Evolutionary conservation across 1,140 invertebrate species (phyloP).

Genomic region (Bilobella aurantiaca): DNA sequence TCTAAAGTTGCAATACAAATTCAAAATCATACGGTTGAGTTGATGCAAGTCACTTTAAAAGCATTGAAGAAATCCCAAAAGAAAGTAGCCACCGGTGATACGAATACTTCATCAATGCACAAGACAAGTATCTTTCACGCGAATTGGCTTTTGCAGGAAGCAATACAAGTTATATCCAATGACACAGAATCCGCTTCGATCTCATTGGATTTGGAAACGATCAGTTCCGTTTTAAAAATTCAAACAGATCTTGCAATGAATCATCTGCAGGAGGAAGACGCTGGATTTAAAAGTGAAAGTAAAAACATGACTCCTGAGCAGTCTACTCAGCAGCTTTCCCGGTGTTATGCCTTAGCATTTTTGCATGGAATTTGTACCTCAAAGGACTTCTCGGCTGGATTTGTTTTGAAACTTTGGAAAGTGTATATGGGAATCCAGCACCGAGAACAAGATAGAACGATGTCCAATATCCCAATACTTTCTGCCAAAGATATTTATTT

Average conservation of each 20-base stretch:
- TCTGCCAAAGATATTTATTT: constrained; percentile 9
- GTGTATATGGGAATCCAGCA: background rate
- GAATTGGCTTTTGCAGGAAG: background rate
- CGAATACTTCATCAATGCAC: background rate
- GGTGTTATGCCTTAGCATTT: constrained; percentile 7
- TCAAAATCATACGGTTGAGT: constrained; percentile 12
- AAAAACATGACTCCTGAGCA: background rate
- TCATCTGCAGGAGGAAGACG: too few relatives aligned
- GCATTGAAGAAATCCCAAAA: too few relatives aligned
- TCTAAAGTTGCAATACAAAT: too few relatives aligned
- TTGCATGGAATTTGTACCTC: constrained; percentile 16
- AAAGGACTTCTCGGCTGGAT: background rate
- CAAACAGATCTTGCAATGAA: background rate
- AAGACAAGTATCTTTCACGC: constrained; percentile 6
- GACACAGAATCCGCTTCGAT: too few relatives aligned
- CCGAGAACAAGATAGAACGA: background rate
- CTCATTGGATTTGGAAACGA: too few relatives aligned
- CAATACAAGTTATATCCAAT: background rate
- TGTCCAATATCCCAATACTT: constrained; percentile 2
- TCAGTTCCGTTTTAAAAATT: too few relatives aligned
- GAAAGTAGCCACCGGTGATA: background rate
- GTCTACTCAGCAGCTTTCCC: background rate
- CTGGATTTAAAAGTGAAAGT: background rate
- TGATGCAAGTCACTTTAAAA: constrained; percentile 11
- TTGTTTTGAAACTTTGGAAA: background rate